These are phyloP conservation scores for Nasua narica DNA, from an alignment of 2,797 vertebrate species.

Conservation along the genomic window DNA sequence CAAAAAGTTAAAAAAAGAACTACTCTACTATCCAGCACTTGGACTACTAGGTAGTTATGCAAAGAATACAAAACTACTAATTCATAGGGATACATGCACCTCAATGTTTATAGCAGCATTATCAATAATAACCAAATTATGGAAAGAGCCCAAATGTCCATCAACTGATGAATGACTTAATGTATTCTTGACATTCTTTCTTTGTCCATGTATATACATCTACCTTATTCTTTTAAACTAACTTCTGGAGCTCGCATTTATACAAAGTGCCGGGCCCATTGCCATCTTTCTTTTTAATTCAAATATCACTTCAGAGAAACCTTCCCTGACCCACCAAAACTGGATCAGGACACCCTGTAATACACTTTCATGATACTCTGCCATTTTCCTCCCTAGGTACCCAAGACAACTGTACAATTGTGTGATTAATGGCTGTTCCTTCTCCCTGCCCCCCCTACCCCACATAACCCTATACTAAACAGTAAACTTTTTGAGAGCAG, in stretches of 20 bases:
- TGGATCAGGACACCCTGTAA: background rate
- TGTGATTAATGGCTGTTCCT: background rate
- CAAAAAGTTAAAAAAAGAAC: background rate
- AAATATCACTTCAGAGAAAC: background rate
- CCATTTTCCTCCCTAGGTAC: background rate
- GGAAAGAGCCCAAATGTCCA: background rate
- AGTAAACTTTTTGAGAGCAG: background rate
- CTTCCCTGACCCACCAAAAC: background rate
- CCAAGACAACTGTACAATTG: background rate
- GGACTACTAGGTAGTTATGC: background rate
- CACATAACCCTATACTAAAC: background rate
- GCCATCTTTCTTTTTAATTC: background rate
- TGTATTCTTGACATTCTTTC: constrained; percentile 10
- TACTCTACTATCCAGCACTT: background rate
- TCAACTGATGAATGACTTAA: background rate
- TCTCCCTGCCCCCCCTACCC: background rate
- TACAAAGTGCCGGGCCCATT: background rate
- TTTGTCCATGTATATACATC: background rate
- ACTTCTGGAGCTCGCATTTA: background rate
- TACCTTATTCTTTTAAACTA: constrained; percentile 12
- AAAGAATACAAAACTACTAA: background rate
- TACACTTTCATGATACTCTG: background rate
- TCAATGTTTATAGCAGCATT: background rate
- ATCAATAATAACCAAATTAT: background rate
- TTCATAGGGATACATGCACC: background rate